A percentile compares a stretch with the other conserved stretches of the same genome.
Conservation (phyloP, 2,113 vertebrate genomes). For the Syngnathus scovelli region DNA sequence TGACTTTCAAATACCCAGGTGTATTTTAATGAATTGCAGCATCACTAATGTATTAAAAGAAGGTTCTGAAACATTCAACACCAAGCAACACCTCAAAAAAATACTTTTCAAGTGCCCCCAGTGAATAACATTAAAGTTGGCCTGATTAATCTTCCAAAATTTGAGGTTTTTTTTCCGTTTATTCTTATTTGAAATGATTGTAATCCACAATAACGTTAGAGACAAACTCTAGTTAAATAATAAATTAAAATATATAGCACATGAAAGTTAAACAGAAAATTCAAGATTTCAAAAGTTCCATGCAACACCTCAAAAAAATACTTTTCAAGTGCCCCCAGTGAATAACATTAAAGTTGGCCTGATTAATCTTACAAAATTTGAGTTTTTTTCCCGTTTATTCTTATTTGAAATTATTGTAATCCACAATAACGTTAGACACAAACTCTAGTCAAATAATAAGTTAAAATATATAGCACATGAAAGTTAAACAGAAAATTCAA, state of each 20-base stretch:
- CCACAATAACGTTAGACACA: neutral
- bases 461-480: too few species aligned
- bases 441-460: neutral
- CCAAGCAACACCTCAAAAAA: neutral
- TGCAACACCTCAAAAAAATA: neutral
- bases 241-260: too few species aligned
- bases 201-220: neutral
- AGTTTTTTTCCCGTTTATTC: neutral
- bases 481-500: too few species aligned
- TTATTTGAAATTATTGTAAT: neutral
- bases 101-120: neutral
- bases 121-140: neutral
- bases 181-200: neutral
- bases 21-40: neutral
- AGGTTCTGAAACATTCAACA: neutral
- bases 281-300: too few species aligned
- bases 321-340: neutral
- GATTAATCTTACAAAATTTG: neutral
- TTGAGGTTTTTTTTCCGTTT: neutral
- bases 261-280: too few species aligned
- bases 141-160: neutral
- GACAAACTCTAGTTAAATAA: neutral
- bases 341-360: neutral
- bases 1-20: constrained; percentile 13
- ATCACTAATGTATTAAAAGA: neutral